Percentiles rank a stretch among this genome's conserved stretches.
These are phyloP conservation scores for Chromoteleia sp. DNA, from an alignment of 2,888 invertebrate species.

Conservation along the genomic window DNA sequence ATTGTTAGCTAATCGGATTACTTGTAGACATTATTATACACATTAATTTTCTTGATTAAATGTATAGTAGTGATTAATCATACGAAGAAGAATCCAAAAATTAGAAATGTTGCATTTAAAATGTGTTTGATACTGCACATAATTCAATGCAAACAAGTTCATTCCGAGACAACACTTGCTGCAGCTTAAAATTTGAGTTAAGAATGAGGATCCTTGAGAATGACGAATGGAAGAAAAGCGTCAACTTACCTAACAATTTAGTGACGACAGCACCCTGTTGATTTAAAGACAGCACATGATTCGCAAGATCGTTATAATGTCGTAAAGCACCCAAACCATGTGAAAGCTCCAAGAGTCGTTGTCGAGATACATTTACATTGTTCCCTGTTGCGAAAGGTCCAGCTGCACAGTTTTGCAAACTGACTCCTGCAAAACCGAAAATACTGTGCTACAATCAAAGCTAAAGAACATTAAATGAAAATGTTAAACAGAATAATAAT, in stretches of 20 bases:
- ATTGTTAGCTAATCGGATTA: too few relatives aligned
- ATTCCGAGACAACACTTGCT: too few relatives aligned
- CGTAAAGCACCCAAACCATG: conserved; percentile 90
- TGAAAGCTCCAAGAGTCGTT: conserved; percentile 92
- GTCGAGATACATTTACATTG: conserved; percentile 87
- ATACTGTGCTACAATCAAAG: background rate
- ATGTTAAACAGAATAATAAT: background rate
- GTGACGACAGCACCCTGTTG: conserved; percentile 95
- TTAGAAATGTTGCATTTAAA: too few relatives aligned
- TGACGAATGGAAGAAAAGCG: background rate
- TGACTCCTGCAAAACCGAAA: conserved; percentile 75
- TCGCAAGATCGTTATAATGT: conserved; percentile 94
- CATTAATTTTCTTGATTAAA: too few relatives aligned
- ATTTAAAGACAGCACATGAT: conserved; percentile 91
- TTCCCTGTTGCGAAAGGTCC: conserved; percentile 78
- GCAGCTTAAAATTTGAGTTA: too few relatives aligned
- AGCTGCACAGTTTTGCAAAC: conserved; percentile 80
- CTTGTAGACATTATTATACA: too few relatives aligned
- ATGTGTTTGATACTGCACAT: too few relatives aligned
- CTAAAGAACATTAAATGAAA: background rate
- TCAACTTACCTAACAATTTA: conserved; percentile 93
- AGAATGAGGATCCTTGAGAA: too few relatives aligned
- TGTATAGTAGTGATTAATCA: too few relatives aligned
- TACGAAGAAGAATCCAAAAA: too few relatives aligned
- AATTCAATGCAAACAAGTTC: too few relatives aligned